Evolutionary conservation across 2,888 invertebrate species (phyloP).

Genomic region (Aromia moschata): DNA sequence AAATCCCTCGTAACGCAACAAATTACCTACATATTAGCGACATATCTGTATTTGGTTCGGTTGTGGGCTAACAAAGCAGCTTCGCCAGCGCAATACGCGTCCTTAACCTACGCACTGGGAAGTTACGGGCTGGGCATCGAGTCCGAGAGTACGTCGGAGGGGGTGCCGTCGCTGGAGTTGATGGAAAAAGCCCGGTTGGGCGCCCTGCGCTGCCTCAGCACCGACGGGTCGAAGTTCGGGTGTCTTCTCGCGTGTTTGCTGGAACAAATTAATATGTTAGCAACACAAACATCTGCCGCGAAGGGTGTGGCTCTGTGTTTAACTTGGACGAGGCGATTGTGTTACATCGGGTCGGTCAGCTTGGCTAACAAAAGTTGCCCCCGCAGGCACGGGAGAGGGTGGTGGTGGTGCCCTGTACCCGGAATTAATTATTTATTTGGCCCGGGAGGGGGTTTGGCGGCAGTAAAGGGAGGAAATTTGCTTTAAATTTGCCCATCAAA

Average conservation of each 20-base stretch:
- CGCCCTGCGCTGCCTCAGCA: constrained; percentile 65
- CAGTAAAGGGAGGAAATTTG: background rate
- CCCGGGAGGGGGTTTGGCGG: background rate
- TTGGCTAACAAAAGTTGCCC: constrained; percentile 23
- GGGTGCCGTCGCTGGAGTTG: constrained; percentile 65
- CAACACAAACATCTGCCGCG: constrained; percentile 32
- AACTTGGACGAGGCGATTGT: constrained; percentile 38
- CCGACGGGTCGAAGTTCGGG: constrained; percentile 69
- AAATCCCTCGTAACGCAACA: too few species aligned
- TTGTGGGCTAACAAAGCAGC: too few species aligned
- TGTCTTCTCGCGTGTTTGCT: constrained; percentile 25
- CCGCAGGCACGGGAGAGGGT: background rate
- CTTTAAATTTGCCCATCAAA: background rate
- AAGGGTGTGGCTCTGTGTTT: constrained; percentile 35
- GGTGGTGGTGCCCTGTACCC: constrained; percentile 15
- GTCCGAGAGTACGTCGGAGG: constrained; percentile 65
- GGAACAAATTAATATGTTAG: constrained; percentile 42
- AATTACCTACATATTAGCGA: too few species aligned
- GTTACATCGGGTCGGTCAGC: constrained; percentile 27
- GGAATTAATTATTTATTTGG: constrained; percentile 21
- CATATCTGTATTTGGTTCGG: too few species aligned
- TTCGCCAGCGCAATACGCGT: too few species aligned
- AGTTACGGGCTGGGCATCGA: constrained; percentile 64
- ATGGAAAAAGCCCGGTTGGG: constrained; percentile 65
- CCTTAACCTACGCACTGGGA: constrained; percentile 23